Conservation (phyloP, 2,797 vertebrate genomes). For the Cirrhinus mrigala region DNA sequence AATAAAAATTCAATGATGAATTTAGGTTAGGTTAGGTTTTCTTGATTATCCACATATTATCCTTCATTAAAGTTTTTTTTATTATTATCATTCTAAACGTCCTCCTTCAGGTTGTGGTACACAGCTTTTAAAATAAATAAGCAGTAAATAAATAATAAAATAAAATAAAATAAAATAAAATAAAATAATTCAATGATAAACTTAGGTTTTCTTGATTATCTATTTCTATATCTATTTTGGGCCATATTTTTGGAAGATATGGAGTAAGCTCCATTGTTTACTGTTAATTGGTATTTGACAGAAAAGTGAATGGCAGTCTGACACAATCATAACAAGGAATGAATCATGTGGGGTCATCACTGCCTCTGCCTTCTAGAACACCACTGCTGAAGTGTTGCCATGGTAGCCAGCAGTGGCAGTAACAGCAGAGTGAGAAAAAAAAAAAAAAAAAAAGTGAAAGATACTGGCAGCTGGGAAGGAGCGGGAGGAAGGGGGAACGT, state of each 20-base stretch:
- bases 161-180: no score
- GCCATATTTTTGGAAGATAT: background rate
- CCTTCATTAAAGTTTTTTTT: no score
- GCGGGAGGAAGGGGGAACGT: slow-evolving; percentile 38
- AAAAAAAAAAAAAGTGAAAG: slow-evolving; percentile 49
- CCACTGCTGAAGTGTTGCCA: slow-evolving; percentile 57
- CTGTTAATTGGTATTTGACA: slow-evolving; percentile 5
- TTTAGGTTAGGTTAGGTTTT: no score
- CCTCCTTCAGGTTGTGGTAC: no score
- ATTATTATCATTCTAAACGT: no score
- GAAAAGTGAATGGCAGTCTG: slow-evolving; percentile 22
- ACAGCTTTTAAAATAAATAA: no score
- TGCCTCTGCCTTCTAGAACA: slow-evolving; percentile 44
- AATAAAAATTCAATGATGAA: no score
- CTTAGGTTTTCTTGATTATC: no score
- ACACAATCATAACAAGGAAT: slow-evolving; percentile 22
- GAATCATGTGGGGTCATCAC: slow-evolving; percentile 44
- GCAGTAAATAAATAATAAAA: no score
- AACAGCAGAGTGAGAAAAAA: slow-evolving; percentile 31
- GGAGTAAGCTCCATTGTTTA: background rate
- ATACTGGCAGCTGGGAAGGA: slow-evolving; percentile 39
- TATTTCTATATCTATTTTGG: background rate
- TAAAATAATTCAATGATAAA: no score
- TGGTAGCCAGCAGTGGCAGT: slow-evolving; percentile 56
- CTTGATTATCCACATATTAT: no score